Evolutionary conservation across 2,113 vertebrate species (phyloP).

Genomic region (Paralichthys olivaceus): DNA sequence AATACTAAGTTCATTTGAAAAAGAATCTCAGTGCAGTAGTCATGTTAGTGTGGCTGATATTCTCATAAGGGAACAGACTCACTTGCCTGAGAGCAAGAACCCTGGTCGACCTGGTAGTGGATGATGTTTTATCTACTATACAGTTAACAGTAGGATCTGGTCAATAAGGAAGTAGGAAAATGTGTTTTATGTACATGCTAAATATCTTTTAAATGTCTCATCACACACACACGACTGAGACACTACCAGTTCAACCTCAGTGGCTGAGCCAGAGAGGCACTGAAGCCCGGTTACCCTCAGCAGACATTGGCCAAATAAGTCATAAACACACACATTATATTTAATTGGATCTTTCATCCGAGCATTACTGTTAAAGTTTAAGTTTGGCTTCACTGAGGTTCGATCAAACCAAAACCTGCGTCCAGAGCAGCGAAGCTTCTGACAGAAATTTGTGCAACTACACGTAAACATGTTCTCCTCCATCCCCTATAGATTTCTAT

Average conservation of each 20-base stretch:
- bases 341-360: not conserved
- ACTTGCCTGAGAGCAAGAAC: too few relatives aligned
- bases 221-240: not conserved
- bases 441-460: constrained; percentile 2
- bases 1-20: not conserved
- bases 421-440: constrained; percentile 13
- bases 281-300: not conserved
- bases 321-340: not conserved
- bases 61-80: not conserved
- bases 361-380: not conserved
- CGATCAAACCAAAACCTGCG: constrained; percentile 12
- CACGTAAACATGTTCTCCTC: not conserved
- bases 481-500: not conserved
- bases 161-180: not conserved
- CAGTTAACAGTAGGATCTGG: not conserved
- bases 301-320: too few relatives aligned
- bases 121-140: not conserved
- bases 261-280: not conserved
- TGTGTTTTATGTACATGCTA: not conserved
- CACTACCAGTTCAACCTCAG: not conserved
- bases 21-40: not conserved
- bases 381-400: not conserved
- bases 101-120: too few relatives aligned
- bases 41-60: not conserved
- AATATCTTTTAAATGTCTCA: not conserved